A percentile compares a stretch with the other conserved stretches of the same genome.
phyloP scores from a whole-genome alignment of 2,797 vertebrate genomes.

The Eidolon dupreanum region DNA sequence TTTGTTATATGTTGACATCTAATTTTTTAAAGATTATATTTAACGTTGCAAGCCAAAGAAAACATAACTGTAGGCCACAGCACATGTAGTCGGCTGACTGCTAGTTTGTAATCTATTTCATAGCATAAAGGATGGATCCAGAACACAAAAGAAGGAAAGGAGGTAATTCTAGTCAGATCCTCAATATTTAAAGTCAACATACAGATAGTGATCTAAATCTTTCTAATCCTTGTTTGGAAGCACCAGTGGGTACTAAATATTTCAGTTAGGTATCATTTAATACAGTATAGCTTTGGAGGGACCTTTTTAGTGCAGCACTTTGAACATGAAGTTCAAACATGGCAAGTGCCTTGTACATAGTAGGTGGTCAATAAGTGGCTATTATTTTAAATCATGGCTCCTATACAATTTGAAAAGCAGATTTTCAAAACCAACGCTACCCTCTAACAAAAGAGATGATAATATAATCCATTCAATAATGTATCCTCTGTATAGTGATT shows the following conservation, averaged over 20 bases:
- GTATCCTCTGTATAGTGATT: not conserved
- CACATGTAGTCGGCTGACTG: not conserved
- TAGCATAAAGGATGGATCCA: not conserved
- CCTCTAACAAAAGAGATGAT: not conserved
- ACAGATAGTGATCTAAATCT: not conserved
- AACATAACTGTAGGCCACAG: not conserved
- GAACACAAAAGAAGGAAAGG: not conserved
- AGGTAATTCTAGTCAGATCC: not conserved
- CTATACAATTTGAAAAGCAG: not conserved
- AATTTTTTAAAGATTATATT: constrained; percentile 23
- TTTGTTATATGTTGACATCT: constrained; percentile 49
- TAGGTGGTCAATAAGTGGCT: not conserved
- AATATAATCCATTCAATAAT: constrained; percentile 14
- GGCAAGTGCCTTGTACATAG: not conserved
- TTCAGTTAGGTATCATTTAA: constrained; percentile 35
- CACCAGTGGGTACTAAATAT: not conserved
- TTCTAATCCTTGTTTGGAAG: constrained; percentile 31
- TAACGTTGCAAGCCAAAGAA: not conserved
- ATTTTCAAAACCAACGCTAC: constrained; percentile 12
- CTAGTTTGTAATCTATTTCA: not conserved
- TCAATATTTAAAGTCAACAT: not conserved
- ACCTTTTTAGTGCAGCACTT: not conserved
- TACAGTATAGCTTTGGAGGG: not conserved
- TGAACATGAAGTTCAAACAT: not conserved
- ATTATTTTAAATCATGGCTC: constrained; percentile 34